These are phyloP conservation scores for Lepidurus apus DNA, from an alignment of 1,140 invertebrate genomes.

Conservation along the genomic window DNA sequence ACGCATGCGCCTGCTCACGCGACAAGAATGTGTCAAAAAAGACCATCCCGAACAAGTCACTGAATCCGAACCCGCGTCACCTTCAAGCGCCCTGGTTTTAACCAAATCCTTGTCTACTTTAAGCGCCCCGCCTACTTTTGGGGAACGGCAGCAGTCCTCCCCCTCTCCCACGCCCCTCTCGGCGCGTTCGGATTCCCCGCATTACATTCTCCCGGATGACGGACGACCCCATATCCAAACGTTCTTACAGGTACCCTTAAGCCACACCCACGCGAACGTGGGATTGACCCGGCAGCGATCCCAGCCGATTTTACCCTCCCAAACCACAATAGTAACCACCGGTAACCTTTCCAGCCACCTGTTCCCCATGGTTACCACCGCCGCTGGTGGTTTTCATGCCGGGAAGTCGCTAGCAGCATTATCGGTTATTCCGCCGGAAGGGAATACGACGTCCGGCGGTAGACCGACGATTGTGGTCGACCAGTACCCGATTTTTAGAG, in stretches of 20 bases:
- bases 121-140: neutral
- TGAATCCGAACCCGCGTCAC: conserved; percentile 28
- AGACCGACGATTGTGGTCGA: conserved; percentile 33
- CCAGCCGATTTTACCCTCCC: conserved; percentile 36
- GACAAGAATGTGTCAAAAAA: conserved; percentile 32
- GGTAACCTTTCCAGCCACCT: conserved; percentile 2
- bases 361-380: neutral
- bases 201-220: neutral
- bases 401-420: neutral
- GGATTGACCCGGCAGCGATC: conserved; percentile 36
- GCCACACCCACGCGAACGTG: conserved; percentile 29
- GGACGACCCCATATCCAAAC: neutral
- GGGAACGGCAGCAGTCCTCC: conserved; percentile 4
- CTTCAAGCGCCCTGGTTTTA: neutral
- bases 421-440: conserved; percentile 33
- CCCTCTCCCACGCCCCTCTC: neutral
- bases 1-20: conserved; percentile 27
- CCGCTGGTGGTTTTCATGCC: neutral
- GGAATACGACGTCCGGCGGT: conserved; percentile 30
- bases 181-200: neutral
- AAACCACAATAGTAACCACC: conserved; percentile 31
- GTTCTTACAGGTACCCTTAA: conserved; percentile 18
- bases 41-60: conserved; percentile 26
- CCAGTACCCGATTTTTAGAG: conserved; percentile 31
- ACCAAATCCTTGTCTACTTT: conserved; percentile 14